Evolutionary conservation across 2,113 vertebrate species (phyloP), one percentile per base, ranked within the genome.

Genomic region (Oplegnathus fasciatus): DNA sequence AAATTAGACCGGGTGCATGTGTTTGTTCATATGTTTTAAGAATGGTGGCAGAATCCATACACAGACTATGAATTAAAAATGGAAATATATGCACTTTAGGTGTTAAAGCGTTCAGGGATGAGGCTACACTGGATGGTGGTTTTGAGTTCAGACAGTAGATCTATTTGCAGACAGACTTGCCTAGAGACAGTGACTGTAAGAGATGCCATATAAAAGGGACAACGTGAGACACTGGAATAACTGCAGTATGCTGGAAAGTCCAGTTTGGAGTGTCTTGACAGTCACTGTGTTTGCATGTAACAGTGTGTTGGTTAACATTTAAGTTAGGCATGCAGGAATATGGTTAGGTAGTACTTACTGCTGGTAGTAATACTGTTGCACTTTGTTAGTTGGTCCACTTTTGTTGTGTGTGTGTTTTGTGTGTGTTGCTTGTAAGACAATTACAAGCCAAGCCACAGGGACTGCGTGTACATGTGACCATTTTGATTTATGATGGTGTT

Each of bases 81-180:
- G 11, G 14, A 0, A 28, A 30, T 64, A 0, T 64, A 14, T 82
- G 84, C 84, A 83, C 78, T 89, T 80, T 82, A 50, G 55, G 18
- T 64, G 61, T 54, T 7, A 65, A 60, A 50, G 83, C 4, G 6
- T 75, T 75, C 4, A 6, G 32, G 50, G 55, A 11, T 40, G 34
- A n/a, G 8, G 50, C 20, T 54, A 37, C 72, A 40, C 61, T 55
- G 46, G 61, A 4, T 6, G 46, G 32, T 14, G 34, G n/a, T 18
- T 14, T 72, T 9, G 37, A n/a, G 52, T 58, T 73, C 28, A 55
- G 55, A 48, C 9, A 7, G 66, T n/a, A 2, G 1, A 61, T 37
- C 15, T 57, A 20, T 67, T 61, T 61, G n/a, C 3, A 40, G 50
- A 40, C 48, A 26, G 64, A 44, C 54, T 50, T 17, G 1, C 44